A percentile compares a stretch with the other conserved stretches of the same genome.
phyloP scores from a whole-genome alignment of 1,140 invertebrate genomes.

The Caerostris darwini region DNA sequence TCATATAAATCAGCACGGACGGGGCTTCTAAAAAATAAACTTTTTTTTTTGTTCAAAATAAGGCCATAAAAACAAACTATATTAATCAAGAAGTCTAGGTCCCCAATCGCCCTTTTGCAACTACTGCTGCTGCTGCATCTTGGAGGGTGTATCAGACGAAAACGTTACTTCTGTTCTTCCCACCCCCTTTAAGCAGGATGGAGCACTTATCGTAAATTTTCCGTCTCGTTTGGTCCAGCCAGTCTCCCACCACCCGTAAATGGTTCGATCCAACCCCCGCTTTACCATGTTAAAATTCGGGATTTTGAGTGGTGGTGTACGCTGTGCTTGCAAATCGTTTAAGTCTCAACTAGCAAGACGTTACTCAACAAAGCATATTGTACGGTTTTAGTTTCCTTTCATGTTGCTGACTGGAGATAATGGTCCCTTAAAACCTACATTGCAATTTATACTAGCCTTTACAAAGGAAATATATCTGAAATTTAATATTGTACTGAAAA shows the following conservation, averaged over 20 bases:
- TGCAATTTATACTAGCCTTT: background rate
- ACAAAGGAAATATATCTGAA: background rate
- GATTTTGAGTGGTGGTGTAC: background rate
- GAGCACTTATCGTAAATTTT: constrained; percentile 76
- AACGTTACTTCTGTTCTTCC: background rate
- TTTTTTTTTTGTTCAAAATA: background rate
- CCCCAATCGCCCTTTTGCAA: constrained; percentile 36
- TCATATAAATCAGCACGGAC: constrained; percentile 55
- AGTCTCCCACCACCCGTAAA: constrained; percentile 26
- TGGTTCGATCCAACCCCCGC: constrained; percentile 33
- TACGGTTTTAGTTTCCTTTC: background rate
- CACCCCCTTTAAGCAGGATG: constrained; percentile 59
- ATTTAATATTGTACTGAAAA: no score
- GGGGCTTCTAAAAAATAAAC: constrained; percentile 3
- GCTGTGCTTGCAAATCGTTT: background rate
- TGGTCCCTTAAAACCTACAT: background rate
- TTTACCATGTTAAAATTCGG: constrained; percentile 35
- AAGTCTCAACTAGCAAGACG: background rate
- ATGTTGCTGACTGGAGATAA: constrained; percentile 27
- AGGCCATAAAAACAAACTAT: constrained; percentile 66
- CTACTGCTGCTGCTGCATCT: background rate
- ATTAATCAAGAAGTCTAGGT: constrained; percentile 63
- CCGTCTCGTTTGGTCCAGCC: constrained; percentile 41
- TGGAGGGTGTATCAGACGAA: constrained; percentile 13
- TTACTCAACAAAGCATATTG: background rate